These are phyloP conservation scores for Sciurus carolinensis DNA, from an alignment of 2,797 vertebrate genomes.

Conservation along the genomic window DNA sequence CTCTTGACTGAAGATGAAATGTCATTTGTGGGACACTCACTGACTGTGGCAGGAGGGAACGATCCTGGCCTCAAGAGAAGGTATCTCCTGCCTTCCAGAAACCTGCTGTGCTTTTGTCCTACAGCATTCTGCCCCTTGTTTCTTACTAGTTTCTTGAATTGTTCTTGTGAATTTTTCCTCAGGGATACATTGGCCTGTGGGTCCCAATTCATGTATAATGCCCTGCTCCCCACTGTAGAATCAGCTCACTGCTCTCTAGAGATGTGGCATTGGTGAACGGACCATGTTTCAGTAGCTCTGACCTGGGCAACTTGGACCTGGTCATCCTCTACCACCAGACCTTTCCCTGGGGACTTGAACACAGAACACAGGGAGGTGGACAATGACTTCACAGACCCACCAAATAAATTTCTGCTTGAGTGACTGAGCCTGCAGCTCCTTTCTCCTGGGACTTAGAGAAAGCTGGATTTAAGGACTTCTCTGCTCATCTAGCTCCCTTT, in stretches of 20 bases:
- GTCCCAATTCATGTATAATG: conserved; percentile 73
- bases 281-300: conserved; percentile 75
- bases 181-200: conserved; percentile 85
- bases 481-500: conserved; percentile 64
- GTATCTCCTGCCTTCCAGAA: conserved; percentile 69
- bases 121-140: conserved; percentile 81
- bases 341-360: conserved; percentile 75
- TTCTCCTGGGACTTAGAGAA: conserved; percentile 69
- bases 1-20: conserved; percentile 78
- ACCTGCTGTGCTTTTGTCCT: conserved; percentile 77
- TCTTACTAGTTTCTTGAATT: conserved; percentile 83
- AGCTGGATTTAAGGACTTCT: conserved; percentile 64
- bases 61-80: conserved; percentile 60
- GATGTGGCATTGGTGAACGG: conserved; percentile 58
- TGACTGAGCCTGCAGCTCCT: conserved; percentile 59
- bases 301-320: conserved; percentile 75
- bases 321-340: conserved; percentile 78
- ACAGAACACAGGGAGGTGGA: conserved; percentile 71
- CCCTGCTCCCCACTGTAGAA: conserved; percentile 75
- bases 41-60: conserved; percentile 32
- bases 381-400: conserved; percentile 45
- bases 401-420: conserved; percentile 49
- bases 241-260: conserved; percentile 75
- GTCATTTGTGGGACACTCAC: conserved; percentile 63
- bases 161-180: conserved; percentile 86